Conservation (phyloP, 2,113 vertebrate genomes). For the Corvus moneduloides region DNA sequence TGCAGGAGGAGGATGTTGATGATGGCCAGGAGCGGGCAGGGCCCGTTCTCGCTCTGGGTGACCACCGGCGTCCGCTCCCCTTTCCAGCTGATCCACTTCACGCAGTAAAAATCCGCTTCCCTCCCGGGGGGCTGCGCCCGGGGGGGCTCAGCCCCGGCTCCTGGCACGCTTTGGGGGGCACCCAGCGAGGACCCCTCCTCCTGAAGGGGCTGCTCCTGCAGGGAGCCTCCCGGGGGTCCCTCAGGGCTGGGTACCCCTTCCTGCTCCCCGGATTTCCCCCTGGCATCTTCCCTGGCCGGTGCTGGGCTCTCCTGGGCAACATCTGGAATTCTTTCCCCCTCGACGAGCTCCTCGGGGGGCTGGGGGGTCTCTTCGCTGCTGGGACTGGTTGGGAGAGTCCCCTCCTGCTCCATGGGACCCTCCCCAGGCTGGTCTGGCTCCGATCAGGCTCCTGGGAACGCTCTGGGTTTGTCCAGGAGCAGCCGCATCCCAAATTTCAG, state of each 20-base stretch:
- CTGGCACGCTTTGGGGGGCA: background rate
- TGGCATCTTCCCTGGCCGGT: fast-evolving
- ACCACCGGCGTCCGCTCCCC: conserved; percentile 86
- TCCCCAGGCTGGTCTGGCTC: fast-evolving
- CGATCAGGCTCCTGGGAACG: background rate
- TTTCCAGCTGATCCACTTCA: conserved; percentile 96
- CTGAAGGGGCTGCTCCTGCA: fast-evolving
- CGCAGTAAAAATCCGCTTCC: conserved; percentile 76
- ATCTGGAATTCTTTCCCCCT: fast-evolving
- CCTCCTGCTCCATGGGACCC: background rate
- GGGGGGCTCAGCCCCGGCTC: background rate
- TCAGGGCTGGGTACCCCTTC: fast-evolving
- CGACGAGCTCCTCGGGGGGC: fast-evolving
- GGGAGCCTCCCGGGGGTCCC: background rate
- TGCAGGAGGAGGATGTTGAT: conserved; percentile 90
- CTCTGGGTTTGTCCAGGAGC: background rate
- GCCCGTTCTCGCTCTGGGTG: conserved; percentile 90
- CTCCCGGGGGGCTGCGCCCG: background rate
- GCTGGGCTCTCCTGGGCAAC: fast-evolving
- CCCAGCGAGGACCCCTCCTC: fast-evolving
- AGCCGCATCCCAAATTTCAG: background rate
- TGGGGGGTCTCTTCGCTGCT: fast-evolving
- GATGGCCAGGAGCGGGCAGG: conserved; percentile 92
- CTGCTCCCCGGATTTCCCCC: fast-evolving
- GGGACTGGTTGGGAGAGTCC: background rate